Evolutionary conservation across 2,888 invertebrate species (phyloP), one percentile per base, ranked within the genome.

Genomic region (Thera obeliscata): DNA sequence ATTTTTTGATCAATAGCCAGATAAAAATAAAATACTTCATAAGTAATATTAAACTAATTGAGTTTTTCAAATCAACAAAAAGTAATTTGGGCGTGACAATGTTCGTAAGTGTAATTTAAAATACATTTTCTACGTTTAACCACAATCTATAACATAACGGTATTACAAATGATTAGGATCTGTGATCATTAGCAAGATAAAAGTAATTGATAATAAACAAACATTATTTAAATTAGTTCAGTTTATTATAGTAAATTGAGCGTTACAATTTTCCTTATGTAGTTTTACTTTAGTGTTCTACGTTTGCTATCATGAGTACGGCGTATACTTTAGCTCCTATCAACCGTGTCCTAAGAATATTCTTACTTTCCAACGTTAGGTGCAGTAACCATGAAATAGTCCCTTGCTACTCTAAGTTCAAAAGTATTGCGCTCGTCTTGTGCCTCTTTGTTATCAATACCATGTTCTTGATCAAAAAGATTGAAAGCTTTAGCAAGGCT

Each of bases 301-400:
- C 52, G 8, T 52, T 59, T 50, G 36, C 9, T 12, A 59, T 8
- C 36, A 58, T 49, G n/a, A 58, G 33, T 38, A 62, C 62, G 49
- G 38, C 62, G 56, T 56, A 11, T 11, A 62, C 22, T 6, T 49
- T 62, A 11, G 49, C 38, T 3, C 62, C 56, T 1, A 12, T 56
- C 6, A 62, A 62, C 8, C n/a, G 55, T 36, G 9, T 61, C 36
- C 36, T 62, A 9, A 56, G 11, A 62, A 11, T 62, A 36, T 56
- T 62, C 12, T 9, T 61, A 9, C 46, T 61, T n/a, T 36, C 61
- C 0, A 56, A 61, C 54, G 9, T 61, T 3, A 55, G n/a, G 1
- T 61, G 55, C n/a, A 46, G 12, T 8, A 38, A 35, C 3, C 8
- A 48, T 36, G 12, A 48, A 9, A 7, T 48, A 7, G 5, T 12